phyloP scores from a whole-genome alignment of 2,888 invertebrate genomes.

The Eupithecia dodoneata region DNA sequence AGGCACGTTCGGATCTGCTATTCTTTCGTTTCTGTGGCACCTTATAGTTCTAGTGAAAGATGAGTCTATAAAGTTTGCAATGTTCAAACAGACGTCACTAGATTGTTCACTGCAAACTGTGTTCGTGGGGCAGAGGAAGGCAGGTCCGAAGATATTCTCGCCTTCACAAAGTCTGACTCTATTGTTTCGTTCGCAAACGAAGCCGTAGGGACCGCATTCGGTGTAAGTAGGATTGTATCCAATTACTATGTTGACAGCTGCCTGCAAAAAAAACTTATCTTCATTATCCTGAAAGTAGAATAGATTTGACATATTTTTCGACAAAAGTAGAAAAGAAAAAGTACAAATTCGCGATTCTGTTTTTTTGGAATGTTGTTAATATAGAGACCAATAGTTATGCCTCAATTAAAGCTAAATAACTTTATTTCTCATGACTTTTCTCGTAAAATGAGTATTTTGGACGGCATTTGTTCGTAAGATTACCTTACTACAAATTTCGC shows the following conservation, averaged over 20 bases:
- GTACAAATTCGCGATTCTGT: too few species aligned
- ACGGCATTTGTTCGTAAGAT: too few species aligned
- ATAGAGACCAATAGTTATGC: too few species aligned
- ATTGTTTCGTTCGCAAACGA: conserved; percentile 66
- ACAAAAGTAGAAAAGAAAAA: too few species aligned
- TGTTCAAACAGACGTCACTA: conserved; percentile 71
- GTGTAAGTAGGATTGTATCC: conserved; percentile 54
- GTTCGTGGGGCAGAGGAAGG: conserved; percentile 71
- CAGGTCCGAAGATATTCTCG: conserved; percentile 64
- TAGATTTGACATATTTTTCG: not conserved
- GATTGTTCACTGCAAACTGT: conserved; percentile 77
- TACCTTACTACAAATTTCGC: too few species aligned
- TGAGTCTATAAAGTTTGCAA: conserved; percentile 70
- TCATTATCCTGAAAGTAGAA: not conserved
- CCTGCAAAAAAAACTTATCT: conserved; percentile 47
- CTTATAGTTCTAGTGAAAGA: conserved; percentile 60
- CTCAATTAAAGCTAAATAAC: too few species aligned
- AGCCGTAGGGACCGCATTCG: conserved; percentile 75
- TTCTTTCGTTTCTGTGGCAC: conserved; percentile 71
- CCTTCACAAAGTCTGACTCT: conserved; percentile 72
- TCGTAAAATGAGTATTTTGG: too few species aligned
- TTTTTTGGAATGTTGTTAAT: too few species aligned
- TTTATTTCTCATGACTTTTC: too few species aligned
- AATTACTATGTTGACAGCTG: conserved; percentile 36
- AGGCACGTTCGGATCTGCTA: conserved; percentile 73